phyloP scores from a whole-genome alignment of 2,113 vertebrate species.

The Chelonoidis abingdonii region DNA sequence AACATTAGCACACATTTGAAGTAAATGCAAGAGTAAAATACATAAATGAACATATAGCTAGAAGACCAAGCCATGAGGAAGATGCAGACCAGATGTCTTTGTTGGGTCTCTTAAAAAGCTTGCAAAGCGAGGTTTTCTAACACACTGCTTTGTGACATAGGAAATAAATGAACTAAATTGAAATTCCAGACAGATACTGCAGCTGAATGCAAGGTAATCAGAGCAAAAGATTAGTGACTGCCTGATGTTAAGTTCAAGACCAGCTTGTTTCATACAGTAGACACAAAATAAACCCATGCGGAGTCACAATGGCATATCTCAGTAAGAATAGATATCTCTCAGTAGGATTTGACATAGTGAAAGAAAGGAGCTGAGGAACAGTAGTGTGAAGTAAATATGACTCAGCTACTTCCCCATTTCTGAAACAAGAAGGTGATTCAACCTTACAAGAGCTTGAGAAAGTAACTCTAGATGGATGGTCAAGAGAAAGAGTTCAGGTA shows the following conservation, averaged over 20 bases:
- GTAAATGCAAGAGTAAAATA: neutral
- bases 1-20: neutral
- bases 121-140: fast-evolving
- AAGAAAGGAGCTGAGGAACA: neutral
- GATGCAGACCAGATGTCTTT: neutral
- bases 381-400: neutral
- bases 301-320: neutral
- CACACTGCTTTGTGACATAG: neutral
- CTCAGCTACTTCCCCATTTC: neutral
- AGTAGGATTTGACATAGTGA: fast-evolving
- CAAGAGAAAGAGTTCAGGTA: neutral
- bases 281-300: neutral
- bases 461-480: neutral
- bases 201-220: neutral
- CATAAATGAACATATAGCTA: neutral
- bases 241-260: neutral
- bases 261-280: neutral
- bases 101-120: neutral
- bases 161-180: neutral
- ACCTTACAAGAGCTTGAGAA: neutral
- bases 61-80: neutral
- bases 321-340: neutral
- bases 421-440: constrained; percentile 22
- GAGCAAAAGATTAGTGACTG: neutral
- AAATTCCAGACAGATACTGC: neutral